These are phyloP conservation scores for Sisor rabdophorus DNA, from an alignment of 2,113 vertebrate genomes.

Conservation along the genomic window DNA sequence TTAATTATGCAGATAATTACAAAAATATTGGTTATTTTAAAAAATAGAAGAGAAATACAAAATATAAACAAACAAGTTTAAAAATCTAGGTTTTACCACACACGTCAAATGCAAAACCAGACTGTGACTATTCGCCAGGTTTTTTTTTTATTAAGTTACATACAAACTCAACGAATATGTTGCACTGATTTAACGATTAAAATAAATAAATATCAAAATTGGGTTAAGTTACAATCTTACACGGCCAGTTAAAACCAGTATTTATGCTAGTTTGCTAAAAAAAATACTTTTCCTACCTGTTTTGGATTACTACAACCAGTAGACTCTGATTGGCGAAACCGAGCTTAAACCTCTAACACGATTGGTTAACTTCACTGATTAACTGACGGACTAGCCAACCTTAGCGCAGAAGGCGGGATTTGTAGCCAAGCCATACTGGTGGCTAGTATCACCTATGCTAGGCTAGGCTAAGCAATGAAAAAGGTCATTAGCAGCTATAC, in stretches of 20 bases:
- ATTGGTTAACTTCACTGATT: background rate
- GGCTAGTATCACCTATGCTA: background rate
- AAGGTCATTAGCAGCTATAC: background rate
- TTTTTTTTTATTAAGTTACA: background rate
- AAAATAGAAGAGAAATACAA: too few relatives aligned
- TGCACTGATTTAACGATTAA: too few relatives aligned
- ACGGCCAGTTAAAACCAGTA: background rate
- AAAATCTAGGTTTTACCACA: background rate
- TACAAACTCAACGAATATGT: background rate
- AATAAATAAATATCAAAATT: background rate
- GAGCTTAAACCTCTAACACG: background rate
- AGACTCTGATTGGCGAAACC: background rate
- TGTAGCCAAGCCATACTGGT: background rate
- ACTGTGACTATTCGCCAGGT: slow-evolving; percentile 31
- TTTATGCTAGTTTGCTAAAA: background rate
- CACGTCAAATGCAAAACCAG: background rate
- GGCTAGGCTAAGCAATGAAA: background rate
- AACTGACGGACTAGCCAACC: background rate
- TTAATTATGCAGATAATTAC: too few relatives aligned
- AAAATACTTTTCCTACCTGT: background rate
- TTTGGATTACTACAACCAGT: background rate
- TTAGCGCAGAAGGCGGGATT: background rate
- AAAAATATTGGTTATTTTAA: too few relatives aligned
- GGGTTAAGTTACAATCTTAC: background rate
- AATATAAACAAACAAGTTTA: too few relatives aligned